Percentiles rank a stretch among this genome's conserved stretches.
phyloP scores from a whole-genome alignment of 2,888 invertebrate genomes.

The Ophion obscuratus region DNA sequence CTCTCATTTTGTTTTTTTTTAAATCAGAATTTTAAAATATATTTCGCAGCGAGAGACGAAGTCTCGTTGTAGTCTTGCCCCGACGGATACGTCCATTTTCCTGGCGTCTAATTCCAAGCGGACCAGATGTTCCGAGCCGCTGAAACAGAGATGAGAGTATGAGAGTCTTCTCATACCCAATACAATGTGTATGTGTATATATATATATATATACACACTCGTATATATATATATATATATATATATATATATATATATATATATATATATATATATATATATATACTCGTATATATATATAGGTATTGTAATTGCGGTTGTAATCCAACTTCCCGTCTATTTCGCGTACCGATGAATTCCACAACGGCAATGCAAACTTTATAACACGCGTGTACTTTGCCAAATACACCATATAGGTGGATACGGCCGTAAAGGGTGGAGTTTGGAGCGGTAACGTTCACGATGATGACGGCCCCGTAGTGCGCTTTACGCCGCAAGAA shows the following conservation, averaged over 20 bases:
- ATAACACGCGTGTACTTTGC: constrained; percentile 66
- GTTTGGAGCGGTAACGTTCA: not conserved
- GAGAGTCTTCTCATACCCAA: not conserved
- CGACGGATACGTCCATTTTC: not conserved
- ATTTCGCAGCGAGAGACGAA: not conserved
- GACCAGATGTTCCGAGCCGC: not conserved
- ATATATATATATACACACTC: too few relatives aligned
- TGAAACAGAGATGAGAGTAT: too few relatives aligned
- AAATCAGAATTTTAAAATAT: not conserved
- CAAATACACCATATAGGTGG: constrained; percentile 66
- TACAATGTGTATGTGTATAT: too few relatives aligned
- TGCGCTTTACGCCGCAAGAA: constrained; percentile 34
- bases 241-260: too few relatives aligned
- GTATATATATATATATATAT: too few relatives aligned
- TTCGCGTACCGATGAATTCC: constrained; percentile 38
- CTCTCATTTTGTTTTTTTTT: not conserved
- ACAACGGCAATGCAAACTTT: constrained; percentile 67
- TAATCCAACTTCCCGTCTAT: constrained; percentile 10
- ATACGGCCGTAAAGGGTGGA: constrained; percentile 50
- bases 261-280: too few relatives aligned
- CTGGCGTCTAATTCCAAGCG: not conserved
- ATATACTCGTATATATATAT: too few relatives aligned
- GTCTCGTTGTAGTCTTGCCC: not conserved
- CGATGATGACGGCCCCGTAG: constrained; percentile 2
- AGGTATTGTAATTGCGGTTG: not conserved